Evolutionary conservation across 2,888 invertebrate species (phyloP).

Genomic region (Odontomyia ornata): DNA sequence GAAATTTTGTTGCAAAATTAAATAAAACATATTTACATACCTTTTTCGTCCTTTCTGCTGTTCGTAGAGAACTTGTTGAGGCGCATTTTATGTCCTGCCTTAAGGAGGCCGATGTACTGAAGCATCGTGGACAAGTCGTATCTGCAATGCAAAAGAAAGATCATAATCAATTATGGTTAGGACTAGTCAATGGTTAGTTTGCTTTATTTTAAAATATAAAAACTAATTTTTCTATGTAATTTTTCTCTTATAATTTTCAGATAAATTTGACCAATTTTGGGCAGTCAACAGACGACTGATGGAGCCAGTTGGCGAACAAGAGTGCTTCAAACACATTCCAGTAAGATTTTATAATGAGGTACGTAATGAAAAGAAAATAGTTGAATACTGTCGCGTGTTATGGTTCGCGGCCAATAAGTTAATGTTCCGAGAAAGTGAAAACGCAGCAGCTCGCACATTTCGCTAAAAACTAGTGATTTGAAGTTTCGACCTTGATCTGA

Average conservation of each 20-base stretch:
- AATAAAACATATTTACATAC: no score
- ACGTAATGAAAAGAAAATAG: constrained; percentile 50
- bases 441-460: no score
- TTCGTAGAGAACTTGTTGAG: constrained; percentile 84
- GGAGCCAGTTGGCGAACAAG: constrained; percentile 83
- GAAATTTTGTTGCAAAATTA: no score
- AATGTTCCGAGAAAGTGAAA: no score
- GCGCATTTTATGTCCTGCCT: constrained; percentile 94
- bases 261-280: constrained; percentile 99
- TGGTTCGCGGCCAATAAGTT: no score
- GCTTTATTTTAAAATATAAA: not conserved
- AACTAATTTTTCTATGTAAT: not conserved
- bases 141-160: constrained; percentile 95
- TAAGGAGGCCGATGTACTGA: constrained; percentile 98
- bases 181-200: constrained; percentile 83
- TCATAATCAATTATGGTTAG: constrained; percentile 95
- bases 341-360: constrained; percentile 80
- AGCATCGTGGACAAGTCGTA: constrained; percentile 90
- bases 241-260: constrained; percentile 65
- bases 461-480: no score
- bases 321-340: constrained; percentile 89
- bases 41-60: no score
- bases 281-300: constrained; percentile 94
- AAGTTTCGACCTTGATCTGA: no score
- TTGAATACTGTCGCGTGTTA: no score